Evolutionary conservation across 2,113 vertebrate species (phyloP), one percentile per base, ranked within the genome.

Genomic region (Gobio gobio): DNA sequence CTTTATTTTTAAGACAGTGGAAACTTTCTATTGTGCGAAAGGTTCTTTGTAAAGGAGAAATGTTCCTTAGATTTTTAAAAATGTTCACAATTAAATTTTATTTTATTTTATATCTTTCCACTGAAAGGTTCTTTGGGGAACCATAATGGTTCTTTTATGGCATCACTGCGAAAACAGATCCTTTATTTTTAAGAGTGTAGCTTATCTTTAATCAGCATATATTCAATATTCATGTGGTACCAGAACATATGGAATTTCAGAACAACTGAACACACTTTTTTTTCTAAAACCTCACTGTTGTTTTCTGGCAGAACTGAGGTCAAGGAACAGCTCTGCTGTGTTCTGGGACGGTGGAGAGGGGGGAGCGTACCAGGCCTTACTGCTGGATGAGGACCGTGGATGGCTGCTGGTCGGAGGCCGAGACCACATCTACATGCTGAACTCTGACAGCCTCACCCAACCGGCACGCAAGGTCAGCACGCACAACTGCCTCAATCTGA

Each of bases 361-460:
- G 4, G 90, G 95, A 1, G 92, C 94, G 3, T 95, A 96, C 89
- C 93, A 96, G 83, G 86, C 92, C 1, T 86, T 97, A 85, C 91
- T 97, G 68, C 13, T 97, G 88, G 95, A 97, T 86, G 96, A 97
- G 89, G 95, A 97, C 78, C 93, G 92, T 2, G 95, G 93, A 3
- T 96, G 96, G 95, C 84, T 97, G 84, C 87, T 97, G 92, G 95
- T 94, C 0, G 96, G 96, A 61, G 96, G 94, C 5, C 95, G 94
- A 83, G 94, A 97, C 88, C 92, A 95, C 86, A 88, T 97, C 86
- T 96, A 96, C 92, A 92, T 97, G 90, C 90, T 97, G 66, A 90
- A 93, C 10, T 89, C 95, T 1, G 95, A 96, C 87, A 90, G 90
- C 85, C 81, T 95, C 83, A 92, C 87, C 10, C 94, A 90, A 74